Base-by-base conservation (phyloP, 2,888 invertebrate species). In the Hartigia nigra region DNA sequence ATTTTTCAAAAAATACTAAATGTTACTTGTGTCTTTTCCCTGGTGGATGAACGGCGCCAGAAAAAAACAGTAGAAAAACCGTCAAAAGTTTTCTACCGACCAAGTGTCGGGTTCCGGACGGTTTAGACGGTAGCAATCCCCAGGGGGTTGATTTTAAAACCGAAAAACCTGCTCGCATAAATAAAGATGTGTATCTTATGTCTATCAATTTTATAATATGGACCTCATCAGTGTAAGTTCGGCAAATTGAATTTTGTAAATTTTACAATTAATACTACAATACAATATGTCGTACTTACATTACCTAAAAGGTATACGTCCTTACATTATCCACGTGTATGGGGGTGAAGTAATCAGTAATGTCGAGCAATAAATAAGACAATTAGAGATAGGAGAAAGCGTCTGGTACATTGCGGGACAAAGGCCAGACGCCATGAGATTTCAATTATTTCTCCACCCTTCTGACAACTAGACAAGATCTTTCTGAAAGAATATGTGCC, bases 151-250 rank as follows among this genome's bases (percentile, higher is more conserved):
- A 14, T 37, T 31, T 72, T 76, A 32, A 70, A 70, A 31, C 70
- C 5, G 55, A 69, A 75, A 36, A 78, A 78, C 78, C 78, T 78
- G 78, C 37, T 78, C 75, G 78, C 78, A 78, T 78, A 78, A 78
- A 78, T 78, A 75, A 76, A 76, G 23, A 34, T 32, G 12, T 0
- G 72, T 9, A 55, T 9, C 55, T 55, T 9, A 14, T 9, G 55
- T 55, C 55, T 23, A 55, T 55, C 23, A 23, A 55, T 23, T 55
- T 23, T 23, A 23, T 55, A 55, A 55, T 55, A 55, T 2, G 0
- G 23, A 55, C 14, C 9, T 55, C 1, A n/a, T n/a, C n/a, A n/a
- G 9, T 23, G 9, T 23, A 55, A 23, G 23, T 55, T 23, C 23
- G 23, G 23, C 9, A 2, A 55, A 55, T 55, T 23, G 14, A 23